phyloP scores from a whole-genome alignment of 1,140 invertebrate species.

The Popillia japonica region DNA sequence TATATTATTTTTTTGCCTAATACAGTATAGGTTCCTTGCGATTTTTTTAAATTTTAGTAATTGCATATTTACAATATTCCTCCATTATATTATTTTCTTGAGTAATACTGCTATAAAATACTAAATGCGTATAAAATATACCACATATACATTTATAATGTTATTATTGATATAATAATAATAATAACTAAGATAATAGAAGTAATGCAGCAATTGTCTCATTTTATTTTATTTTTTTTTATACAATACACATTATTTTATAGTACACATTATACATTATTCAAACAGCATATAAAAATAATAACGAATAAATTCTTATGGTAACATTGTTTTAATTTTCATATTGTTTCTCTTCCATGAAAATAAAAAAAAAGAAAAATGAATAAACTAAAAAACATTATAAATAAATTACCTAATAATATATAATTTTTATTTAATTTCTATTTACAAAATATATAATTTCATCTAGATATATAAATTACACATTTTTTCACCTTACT shows the following conservation, averaged over 20 bases:
- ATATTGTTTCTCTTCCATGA: too few species aligned
- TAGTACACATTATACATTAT: background rate
- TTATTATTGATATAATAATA: background rate
- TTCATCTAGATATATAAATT: slow-evolving; percentile 21
- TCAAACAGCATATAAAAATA: too few species aligned
- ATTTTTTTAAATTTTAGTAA: background rate
- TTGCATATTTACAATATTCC: slow-evolving; percentile 15
- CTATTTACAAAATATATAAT: slow-evolving; percentile 29
- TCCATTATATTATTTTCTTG: slow-evolving; percentile 9
- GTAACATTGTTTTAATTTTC: slow-evolving; percentile 8
- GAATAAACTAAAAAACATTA: too few species aligned
- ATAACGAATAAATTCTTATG: background rate
- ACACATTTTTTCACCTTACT: slow-evolving; percentile 4
- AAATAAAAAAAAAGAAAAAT: too few species aligned
- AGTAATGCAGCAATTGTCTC: background rate
- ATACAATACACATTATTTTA: background rate
- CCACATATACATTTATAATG: slow-evolving; percentile 20
- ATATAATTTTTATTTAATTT: slow-evolving; percentile 14
- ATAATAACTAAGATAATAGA: slow-evolving; percentile 12
- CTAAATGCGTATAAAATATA: slow-evolving; percentile 19
- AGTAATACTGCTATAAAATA: slow-evolving; percentile 25
- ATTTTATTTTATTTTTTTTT: background rate
- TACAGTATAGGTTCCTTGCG: background rate
- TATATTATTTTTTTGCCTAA: background rate
- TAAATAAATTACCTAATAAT: slow-evolving; percentile 21